A percentile compares a stretch with the other conserved stretches of the same genome.
Conservation (phyloP, 2,888 invertebrate species). For the Dicyrtomina minuta region DNA sequence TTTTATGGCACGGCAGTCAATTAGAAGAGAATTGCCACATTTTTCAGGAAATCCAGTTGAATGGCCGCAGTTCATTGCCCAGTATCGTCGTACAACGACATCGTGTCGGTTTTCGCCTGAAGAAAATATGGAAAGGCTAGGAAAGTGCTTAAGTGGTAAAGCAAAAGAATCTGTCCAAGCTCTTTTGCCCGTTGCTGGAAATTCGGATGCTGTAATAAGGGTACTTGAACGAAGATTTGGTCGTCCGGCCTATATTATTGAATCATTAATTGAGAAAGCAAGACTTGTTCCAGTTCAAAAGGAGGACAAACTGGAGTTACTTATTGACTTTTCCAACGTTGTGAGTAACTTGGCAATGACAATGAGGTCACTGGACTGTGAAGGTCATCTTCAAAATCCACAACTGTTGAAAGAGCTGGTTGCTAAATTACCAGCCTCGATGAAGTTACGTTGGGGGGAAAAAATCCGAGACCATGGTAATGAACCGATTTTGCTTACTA, state of each 20-base stretch:
- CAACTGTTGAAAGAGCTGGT: slow-evolving; percentile 32
- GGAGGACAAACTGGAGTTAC: not conserved
- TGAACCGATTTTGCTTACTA: not conserved
- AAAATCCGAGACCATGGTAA: not conserved
- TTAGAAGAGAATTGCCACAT: too few species aligned
- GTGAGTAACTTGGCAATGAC: slow-evolving; percentile 22
- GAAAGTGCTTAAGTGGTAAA: too few species aligned
- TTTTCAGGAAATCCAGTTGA: too few species aligned
- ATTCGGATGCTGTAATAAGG: slow-evolving; percentile 27
- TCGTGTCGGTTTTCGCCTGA: too few species aligned
- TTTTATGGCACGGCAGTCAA: too few species aligned
- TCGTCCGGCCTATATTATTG: slow-evolving; percentile 32
- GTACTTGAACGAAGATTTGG: slow-evolving; percentile 35
- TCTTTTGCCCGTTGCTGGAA: not conserved
- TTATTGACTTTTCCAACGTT: not conserved
- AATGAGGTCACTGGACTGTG: slow-evolving; percentile 10
- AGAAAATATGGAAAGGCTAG: too few species aligned
- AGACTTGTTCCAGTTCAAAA: slow-evolving; percentile 5
- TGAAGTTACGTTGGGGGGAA: slow-evolving; percentile 33
- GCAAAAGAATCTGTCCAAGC: too few species aligned
- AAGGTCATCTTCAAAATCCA: slow-evolving; percentile 37
- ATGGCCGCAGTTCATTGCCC: too few species aligned
- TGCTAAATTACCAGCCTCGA: slow-evolving; percentile 28
- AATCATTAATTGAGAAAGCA: slow-evolving; percentile 27
- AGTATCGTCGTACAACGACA: too few species aligned